Base-by-base conservation (phyloP, 2,113 vertebrate genomes). In the Perca schrenkii region DNA sequence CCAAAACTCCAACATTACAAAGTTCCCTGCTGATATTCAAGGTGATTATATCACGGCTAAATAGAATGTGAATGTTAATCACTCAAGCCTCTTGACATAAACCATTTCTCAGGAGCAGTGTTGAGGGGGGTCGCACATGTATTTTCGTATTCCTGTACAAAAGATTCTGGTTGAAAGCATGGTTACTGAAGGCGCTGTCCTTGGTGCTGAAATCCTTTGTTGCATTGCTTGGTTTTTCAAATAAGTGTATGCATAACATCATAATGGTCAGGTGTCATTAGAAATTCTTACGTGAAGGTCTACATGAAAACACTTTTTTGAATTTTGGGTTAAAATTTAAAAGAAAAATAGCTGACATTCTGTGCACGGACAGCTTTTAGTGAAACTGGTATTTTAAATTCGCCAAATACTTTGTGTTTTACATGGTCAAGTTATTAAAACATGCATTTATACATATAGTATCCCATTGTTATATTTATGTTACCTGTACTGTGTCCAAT, bases 131-230 rank as follows among this genome's bases (percentile, higher is more conserved):
- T 74, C 47, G 43, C 19, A 62, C 25, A 19, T 62, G 13, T 28
- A 53, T 52, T 67, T 53, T 6, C 34, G 17, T 34, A 1, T 74
- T 49, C 22, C 14, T 50, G 17, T 68, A 71, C 31, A n/a, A 28
- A 14, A 5, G 40, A n/a, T 43, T 2, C 21, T n/a, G 15, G 1
- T 52, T 60, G 40, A 25, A 22, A 68, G 66, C 28, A 7, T 11
- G 22, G 34, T 31, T 22, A n/a, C 25, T 66, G 3, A 34, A 50
- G 28, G 86, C 86, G 77, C 91, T 95, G 87, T 90, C 88, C 93
- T 86, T 89, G 83, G 91, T 93, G 50, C 90, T 93, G 83, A 91
- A 90, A 50, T 19, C 2, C 10, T 75, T 12, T 15, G 2, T 8
- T 53, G 16, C 62, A 31, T 10, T 12, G 19, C 21, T 62, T 58